These are phyloP conservation scores for Hyles vespertilio DNA, from an alignment of 1,140 invertebrate genomes.

Conservation along the genomic window DNA sequence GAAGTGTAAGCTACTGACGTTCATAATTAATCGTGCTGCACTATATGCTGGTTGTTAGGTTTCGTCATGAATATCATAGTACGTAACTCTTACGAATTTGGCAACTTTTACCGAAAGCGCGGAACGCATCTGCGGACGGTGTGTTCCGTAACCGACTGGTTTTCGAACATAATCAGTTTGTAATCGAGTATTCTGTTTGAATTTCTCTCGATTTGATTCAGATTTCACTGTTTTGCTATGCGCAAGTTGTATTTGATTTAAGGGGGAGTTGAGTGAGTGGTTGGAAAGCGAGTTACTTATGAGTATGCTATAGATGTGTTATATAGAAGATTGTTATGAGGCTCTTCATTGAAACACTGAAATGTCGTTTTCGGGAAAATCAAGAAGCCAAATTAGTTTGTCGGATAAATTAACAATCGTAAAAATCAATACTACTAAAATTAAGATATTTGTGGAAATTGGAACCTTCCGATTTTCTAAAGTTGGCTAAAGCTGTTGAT, in stretches of 20 bases:
- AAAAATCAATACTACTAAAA: no score
- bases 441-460: no score
- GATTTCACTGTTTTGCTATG: slow-evolving; percentile 27
- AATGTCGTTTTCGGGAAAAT: no score
- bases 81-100: slow-evolving; percentile 22
- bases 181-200: slow-evolving; percentile 18
- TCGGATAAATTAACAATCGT: no score
- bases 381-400: no score
- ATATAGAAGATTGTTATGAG: no score
- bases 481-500: no score
- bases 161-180: slow-evolving; percentile 24
- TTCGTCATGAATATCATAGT: slow-evolving; percentile 14
- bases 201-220: slow-evolving; percentile 29
- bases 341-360: no score
- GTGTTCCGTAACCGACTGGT: slow-evolving; percentile 29
- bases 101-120: slow-evolving; percentile 19
- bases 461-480: no score
- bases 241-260: background rate
- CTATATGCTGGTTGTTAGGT: background rate
- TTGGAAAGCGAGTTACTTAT: background rate
- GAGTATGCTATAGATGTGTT: no score
- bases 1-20: no score
- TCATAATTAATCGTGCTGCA: no score
- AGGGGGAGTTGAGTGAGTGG: background rate
- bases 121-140: slow-evolving; percentile 15